Evolutionary conservation across 1,140 invertebrate genomes (phyloP).

Genomic region (Rhopalosiphum maidis): DNA sequence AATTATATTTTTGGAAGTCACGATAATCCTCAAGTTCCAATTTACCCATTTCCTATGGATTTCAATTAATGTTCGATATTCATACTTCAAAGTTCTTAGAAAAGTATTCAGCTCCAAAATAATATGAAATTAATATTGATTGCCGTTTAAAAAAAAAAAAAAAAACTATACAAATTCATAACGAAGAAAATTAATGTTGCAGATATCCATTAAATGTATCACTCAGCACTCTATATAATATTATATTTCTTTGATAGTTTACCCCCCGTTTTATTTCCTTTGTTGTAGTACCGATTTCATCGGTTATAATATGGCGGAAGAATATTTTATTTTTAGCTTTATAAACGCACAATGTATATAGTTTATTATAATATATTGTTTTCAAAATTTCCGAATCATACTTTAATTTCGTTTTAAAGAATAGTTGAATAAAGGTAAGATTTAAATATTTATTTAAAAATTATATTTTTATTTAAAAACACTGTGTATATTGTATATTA

Average conservation of each 20-base stretch:
- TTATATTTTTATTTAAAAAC: background rate
- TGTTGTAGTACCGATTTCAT: background rate
- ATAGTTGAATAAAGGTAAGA: no score
- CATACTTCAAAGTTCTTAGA: background rate
- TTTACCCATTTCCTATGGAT: background rate
- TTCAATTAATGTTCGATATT: background rate
- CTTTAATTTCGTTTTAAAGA: no score
- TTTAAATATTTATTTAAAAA: no score
- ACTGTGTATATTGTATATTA: background rate
- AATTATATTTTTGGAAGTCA: background rate
- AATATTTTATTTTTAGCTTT: background rate
- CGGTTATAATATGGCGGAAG: background rate
- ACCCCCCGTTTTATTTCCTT: background rate
- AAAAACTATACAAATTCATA: background rate
- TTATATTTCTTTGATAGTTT: constrained; percentile 10
- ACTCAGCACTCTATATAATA: background rate
- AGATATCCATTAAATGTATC: constrained; percentile 8
- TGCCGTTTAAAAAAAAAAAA: background rate
- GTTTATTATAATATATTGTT: no score
- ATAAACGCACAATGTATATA: background rate
- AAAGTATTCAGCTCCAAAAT: background rate
- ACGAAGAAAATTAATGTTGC: background rate
- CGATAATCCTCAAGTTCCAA: background rate
- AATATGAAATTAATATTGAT: constrained; percentile 9
- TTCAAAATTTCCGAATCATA: no score